Base-by-base conservation (phyloP, 2,113 vertebrate genomes). In the Sebastes schlegelii region DNA sequence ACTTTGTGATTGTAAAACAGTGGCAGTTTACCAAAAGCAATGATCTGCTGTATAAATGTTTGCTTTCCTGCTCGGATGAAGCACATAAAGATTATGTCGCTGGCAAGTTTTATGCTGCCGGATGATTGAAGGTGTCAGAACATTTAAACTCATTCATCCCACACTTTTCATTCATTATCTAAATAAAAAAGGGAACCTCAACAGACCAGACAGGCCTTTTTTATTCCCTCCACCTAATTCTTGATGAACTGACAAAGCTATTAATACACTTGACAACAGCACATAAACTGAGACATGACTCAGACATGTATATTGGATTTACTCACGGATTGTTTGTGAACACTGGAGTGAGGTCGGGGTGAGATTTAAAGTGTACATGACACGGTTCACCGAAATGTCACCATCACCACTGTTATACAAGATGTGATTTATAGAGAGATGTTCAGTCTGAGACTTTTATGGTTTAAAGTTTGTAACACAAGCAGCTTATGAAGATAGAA, bases 251-350 rank as follows among this genome's bases (percentile, higher is more conserved):
- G 43, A 61, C 43, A 19, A 11, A 60, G 52, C 60, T 77, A 58
- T 77, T 71, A 64, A 77, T 77, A 73, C 8, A 48, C 68, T 55
- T 26, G 9, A 43, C 52, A 19, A 45, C 54, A 21, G 63, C 19
- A 49, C 63, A 16, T 69, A 16, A 55, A 72, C 14, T 34, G 55
- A 23, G 52, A 45, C 52, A 8, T 61, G 70, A 86, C 14, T 75
- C 80, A 70, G 49, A 55, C 62, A 6, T 23, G 13, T 52, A 42
- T 8, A 48, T 57, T 52, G 42, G 17, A 75, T 64, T 65, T 54
- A 70, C n/a, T 54, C 4, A 0, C 1, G 42, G 61, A 67, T n/a
- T 48, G 64, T 79, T 78, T 52, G 64, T 17, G 13, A 63, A 46
- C 62, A 54, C 48, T 42, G 13, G 34, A 79, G 49, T 57, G 5